Evolutionary conservation across 2,888 invertebrate species (phyloP), one percentile per base, ranked within the genome.

Genomic region (Acanthacorydalis orientalis): DNA sequence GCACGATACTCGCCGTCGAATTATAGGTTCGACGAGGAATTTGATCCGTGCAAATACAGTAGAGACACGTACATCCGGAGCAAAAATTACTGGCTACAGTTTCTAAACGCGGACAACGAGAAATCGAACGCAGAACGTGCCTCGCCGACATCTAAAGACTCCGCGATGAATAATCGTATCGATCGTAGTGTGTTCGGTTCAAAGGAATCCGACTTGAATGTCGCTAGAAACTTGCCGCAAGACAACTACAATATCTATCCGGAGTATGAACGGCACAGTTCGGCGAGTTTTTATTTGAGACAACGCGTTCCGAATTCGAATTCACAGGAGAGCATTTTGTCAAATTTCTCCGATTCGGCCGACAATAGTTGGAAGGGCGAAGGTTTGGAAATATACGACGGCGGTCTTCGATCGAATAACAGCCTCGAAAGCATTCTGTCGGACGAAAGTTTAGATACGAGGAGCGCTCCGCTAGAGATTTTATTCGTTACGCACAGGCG

Each of bases 401-500:
- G 39, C 31, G 68, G 77, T 50, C 72, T 70, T 1, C 72, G 77
- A 57, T 77, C 76, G 4, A 81, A 80, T 57, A 81, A 83, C 57
- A 86, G 85, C 48, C 72, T 86, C 57, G 87, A 87, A 59, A 85
- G 85, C 56, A 78, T 88, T 6, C 61, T 87, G 0, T 85, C 85
- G 1, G 87, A 86, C 60, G 86, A 85, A 52, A 83, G 83, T 0
- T 81, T 81, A 55, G 74, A 76, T 53, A 84, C 83, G 7, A 83
- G 82, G 62, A 83, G 83, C 47, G 85, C 84, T 1, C 85, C 85
- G 0, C 60, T 85, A 34, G 85, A 84, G 62, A 77, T 79, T 60
- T 61, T 83, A 1, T 81, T 82, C 50, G 75, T 75, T 57, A 72
- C 72, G 1, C 68, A 75, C 4, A 60, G 62, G 44, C 64, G 69